A percentile compares a stretch with the other conserved stretches of the same genome.
Conservation (phyloP, 1,140 invertebrate species). For the Ips nitidus region DNA sequence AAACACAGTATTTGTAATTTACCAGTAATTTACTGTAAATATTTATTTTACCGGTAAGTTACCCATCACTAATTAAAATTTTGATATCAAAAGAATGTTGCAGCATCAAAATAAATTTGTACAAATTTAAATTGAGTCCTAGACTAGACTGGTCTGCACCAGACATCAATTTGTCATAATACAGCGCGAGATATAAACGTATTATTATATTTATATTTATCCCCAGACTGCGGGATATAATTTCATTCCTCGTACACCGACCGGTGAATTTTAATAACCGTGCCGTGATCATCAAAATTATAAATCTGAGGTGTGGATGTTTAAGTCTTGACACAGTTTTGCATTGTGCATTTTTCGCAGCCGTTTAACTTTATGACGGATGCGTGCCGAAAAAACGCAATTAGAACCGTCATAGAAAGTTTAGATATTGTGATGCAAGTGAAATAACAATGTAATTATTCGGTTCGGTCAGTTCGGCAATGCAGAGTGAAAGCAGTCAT, state of each 20-base stretch:
- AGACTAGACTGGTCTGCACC: constrained; percentile 1
- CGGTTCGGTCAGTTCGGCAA: not conserved
- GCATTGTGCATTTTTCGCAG: too few species aligned
- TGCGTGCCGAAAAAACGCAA: not conserved
- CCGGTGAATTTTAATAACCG: constrained; percentile 4
- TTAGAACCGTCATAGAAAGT: not conserved
- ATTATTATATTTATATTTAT: constrained; percentile 9
- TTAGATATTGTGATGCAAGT: not conserved
- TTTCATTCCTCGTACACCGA: not conserved
- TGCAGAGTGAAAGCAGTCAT: not conserved
- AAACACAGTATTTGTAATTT: too few species aligned
- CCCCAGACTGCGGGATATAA: constrained; percentile 4
- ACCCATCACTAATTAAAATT: too few species aligned
- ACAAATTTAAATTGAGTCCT: too few species aligned
- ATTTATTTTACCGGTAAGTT: too few species aligned
- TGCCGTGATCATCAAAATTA: not conserved
- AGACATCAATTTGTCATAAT: constrained; percentile 3
- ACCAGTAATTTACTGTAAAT: too few species aligned
- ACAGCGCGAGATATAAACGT: constrained; percentile 2
- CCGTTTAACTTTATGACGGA: not conserved
- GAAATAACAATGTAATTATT: constrained; percentile 4
- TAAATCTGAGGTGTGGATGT: not conserved
- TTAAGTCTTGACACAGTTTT: not conserved
- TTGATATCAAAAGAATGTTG: too few species aligned
- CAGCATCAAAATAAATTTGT: too few species aligned